Evolutionary conservation across 1,140 invertebrate genomes (phyloP).

Genomic region (Acromyrmex heyeri): DNA sequence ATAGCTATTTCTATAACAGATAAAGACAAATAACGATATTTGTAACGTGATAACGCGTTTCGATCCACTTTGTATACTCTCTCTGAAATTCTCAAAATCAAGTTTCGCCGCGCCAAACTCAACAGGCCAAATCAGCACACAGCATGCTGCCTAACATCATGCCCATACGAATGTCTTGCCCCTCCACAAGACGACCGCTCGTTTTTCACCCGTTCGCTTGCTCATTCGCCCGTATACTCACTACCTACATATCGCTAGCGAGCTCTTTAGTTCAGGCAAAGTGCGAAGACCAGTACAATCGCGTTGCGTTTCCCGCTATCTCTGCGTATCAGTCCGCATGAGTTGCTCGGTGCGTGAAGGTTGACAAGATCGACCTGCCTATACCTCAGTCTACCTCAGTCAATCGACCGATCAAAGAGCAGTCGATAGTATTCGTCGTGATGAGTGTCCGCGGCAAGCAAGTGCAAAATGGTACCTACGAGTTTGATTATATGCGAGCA

Average conservation of each 20-base stretch:
- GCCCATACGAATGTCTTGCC: conserved; percentile 13
- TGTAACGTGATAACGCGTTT: background rate
- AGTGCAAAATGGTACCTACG: conserved; percentile 80
- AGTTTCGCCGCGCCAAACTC: background rate
- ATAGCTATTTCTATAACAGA: background rate
- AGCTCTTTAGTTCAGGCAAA: conserved; percentile 53
- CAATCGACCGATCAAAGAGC: conserved; percentile 22
- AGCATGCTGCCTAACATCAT: background rate
- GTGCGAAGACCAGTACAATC: conserved; percentile 32
- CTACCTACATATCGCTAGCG: conserved; percentile 47
- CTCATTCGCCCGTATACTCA: conserved; percentile 16
- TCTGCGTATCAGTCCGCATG: conserved; percentile 45
- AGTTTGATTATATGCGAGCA: conserved; percentile 86
- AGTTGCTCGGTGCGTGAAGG: conserved; percentile 30
- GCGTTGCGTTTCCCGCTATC: conserved; percentile 43
- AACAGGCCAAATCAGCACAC: background rate
- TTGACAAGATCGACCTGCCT: conserved; percentile 26
- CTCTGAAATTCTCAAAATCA: background rate
- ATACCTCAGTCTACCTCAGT: conserved; percentile 4
- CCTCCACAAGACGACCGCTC: conserved; percentile 6
- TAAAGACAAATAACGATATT: background rate
- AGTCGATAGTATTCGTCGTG: background rate
- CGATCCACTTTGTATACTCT: background rate
- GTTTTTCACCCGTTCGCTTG: conserved; percentile 1
- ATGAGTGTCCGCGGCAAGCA: conserved; percentile 80